Conservation (phyloP, 2,797 vertebrate species). For the Characodon lateralis region DNA sequence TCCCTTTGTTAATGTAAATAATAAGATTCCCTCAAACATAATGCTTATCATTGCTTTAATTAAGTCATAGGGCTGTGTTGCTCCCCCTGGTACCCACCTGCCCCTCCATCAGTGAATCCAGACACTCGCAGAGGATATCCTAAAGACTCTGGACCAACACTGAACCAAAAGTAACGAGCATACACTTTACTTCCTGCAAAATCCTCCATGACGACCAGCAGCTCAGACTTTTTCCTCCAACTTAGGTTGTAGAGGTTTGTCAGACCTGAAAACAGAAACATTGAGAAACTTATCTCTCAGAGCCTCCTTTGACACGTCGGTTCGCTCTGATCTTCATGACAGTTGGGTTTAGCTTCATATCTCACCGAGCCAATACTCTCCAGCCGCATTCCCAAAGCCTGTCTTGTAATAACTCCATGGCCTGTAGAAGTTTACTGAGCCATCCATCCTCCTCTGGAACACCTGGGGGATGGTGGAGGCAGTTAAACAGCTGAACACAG, state of each 20-base stretch:
- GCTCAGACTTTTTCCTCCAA: neutral
- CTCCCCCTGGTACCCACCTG: neutral
- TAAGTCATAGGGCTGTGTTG: neutral
- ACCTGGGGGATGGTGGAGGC: neutral
- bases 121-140: neutral
- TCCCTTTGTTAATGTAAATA: neutral
- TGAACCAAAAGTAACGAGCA: conserved; percentile 1
- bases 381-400: conserved; percentile 4
- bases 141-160: neutral
- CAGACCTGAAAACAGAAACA: conserved; percentile 5
- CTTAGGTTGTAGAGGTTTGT: neutral
- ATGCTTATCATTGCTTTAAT: neutral
- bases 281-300: neutral
- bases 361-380: conserved; percentile 21
- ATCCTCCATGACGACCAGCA: conserved; percentile 13
- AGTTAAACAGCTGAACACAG: neutral
- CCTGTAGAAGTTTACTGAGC: conserved; percentile 23
- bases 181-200: neutral
- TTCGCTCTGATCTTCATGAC: neutral
- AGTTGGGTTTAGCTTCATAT: neutral
- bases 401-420: conserved; percentile 2
- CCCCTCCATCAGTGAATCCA: conserved; percentile 1
- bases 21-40: neutral
- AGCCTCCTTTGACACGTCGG: neutral
- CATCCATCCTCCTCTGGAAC: conserved; percentile 22